A percentile compares a stretch with the other conserved stretches of the same genome.
Conservation (phyloP, 2,888 invertebrate genomes). For the Pandemis cinnamomeana region DNA sequence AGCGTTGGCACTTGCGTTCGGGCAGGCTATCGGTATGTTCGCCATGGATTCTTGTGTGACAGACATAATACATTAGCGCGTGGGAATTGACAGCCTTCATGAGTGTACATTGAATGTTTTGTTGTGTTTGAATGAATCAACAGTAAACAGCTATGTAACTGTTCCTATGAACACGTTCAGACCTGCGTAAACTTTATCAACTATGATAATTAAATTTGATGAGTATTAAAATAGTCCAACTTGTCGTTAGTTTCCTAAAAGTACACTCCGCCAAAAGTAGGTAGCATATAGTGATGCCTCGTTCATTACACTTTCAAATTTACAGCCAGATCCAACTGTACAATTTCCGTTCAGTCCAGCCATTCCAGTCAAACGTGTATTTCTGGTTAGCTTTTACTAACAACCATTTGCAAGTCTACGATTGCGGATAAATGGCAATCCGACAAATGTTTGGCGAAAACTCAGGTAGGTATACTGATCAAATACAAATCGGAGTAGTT, state of each 20-base stretch:
- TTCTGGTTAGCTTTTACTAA: slow-evolving; percentile 42
- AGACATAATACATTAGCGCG: slow-evolving; percentile 49
- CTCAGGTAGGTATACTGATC: slow-evolving; percentile 8
- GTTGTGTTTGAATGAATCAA: slow-evolving; percentile 38
- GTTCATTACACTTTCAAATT: slow-evolving; percentile 37
- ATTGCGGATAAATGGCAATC: slow-evolving; percentile 28
- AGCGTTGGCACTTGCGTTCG: slow-evolving; percentile 49
- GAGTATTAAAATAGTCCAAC: not conserved
- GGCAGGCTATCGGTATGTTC: slow-evolving; percentile 42
- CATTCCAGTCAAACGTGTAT: slow-evolving; percentile 42
- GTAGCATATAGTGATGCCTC: slow-evolving; percentile 19
- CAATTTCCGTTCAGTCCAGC: slow-evolving; percentile 38
- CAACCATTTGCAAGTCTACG: slow-evolving; percentile 32
- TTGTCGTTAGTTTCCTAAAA: slow-evolving; percentile 4
- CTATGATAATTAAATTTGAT: not conserved
- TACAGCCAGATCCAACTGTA: slow-evolving; percentile 15
- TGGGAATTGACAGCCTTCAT: slow-evolving; percentile 51
- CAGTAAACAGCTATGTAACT: slow-evolving; percentile 25
- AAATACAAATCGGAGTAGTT: slow-evolving; percentile 40
- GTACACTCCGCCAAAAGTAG: not conserved
- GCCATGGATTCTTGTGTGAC: slow-evolving; percentile 46
- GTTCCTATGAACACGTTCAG: slow-evolving; percentile 5
- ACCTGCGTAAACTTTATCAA: not conserved
- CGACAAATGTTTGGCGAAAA: slow-evolving; percentile 10
- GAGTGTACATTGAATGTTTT: slow-evolving; percentile 41